Percentiles rank a stretch among this genome's conserved stretches.
These are phyloP conservation scores for Pterostichus madidus DNA, from an alignment of 2,888 invertebrate genomes.

Conservation along the genomic window DNA sequence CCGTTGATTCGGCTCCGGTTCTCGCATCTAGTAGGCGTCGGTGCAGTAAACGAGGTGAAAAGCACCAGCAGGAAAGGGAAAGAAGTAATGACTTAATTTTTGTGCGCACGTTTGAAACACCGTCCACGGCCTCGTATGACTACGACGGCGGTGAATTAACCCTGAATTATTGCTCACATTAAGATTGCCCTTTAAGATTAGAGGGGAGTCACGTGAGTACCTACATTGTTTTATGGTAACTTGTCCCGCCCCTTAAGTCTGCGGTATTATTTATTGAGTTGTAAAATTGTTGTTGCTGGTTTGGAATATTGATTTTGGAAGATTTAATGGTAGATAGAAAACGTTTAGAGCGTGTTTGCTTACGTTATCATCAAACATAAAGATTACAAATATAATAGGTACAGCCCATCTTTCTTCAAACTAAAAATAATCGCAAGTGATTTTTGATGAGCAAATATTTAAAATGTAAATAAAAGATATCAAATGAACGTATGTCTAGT, in stretches of 20 bases:
- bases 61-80: not conserved
- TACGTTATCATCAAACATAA: too few species aligned
- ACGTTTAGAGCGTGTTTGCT: too few species aligned
- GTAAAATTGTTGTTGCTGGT: conserved; percentile 17
- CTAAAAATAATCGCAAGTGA: too few species aligned
- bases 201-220: conserved; percentile 41
- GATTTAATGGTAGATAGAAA: too few species aligned
- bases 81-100: conserved; percentile 64
- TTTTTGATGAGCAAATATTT: too few species aligned
- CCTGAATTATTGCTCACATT: conserved; percentile 64
- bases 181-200: conserved; percentile 66
- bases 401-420: too few species aligned
- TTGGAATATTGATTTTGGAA: conserved; percentile 16
- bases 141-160: conserved; percentile 48
- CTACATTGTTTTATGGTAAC: conserved; percentile 63
- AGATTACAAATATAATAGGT: too few species aligned
- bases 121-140: conserved; percentile 26
- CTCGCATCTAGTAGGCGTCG: conserved; percentile 1
- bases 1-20: conserved; percentile 1
- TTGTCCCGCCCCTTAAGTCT: conserved; percentile 43
- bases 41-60: conserved; percentile 7
- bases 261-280: conserved; percentile 22
- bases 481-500: too few species aligned
- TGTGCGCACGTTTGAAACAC: conserved; percentile 48
- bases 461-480: too few species aligned